Evolutionary conservation across 2,888 invertebrate species (phyloP).

Genomic region (Synanthedon myopaeformis): DNA sequence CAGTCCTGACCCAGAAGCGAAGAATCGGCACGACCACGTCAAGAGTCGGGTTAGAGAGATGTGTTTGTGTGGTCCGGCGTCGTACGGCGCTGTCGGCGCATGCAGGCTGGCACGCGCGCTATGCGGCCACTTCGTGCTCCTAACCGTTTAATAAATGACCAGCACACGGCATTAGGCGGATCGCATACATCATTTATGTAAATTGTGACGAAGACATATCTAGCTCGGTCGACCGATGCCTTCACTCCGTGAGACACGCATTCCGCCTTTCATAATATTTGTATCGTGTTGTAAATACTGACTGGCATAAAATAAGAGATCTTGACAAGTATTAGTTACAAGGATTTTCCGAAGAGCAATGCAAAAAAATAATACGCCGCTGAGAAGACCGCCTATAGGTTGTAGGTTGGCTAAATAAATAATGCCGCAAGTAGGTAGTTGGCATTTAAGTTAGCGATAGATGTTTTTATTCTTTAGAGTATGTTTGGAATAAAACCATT

Average conservation of each 20-base stretch:
- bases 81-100: constrained; percentile 47
- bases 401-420: too few relatives aligned
- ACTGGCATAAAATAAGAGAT: too few relatives aligned
- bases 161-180: constrained; percentile 61
- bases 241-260: constrained; percentile 59
- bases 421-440: too few relatives aligned
- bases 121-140: constrained; percentile 48
- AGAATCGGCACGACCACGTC: constrained; percentile 17
- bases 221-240: constrained; percentile 47
- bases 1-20: constrained; percentile 42
- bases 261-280: constrained; percentile 36
- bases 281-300: constrained; percentile 30
- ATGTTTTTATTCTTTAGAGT: too few relatives aligned
- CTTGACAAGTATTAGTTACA: too few relatives aligned
- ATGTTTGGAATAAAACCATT: too few relatives aligned
- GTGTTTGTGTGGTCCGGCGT: constrained; percentile 55
- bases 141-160: constrained; percentile 64
- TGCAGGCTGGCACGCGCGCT: constrained; percentile 54
- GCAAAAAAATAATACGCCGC: too few relatives aligned
- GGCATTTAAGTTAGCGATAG: too few relatives aligned
- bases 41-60: constrained; percentile 11
- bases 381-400: too few relatives aligned
- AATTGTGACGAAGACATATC: constrained; percentile 71
- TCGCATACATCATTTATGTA: constrained; percentile 70
- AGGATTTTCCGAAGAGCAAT: not conserved